Evolutionary conservation across 2,888 invertebrate species (phyloP).

Genomic region (Microctonus brassicae): DNA sequence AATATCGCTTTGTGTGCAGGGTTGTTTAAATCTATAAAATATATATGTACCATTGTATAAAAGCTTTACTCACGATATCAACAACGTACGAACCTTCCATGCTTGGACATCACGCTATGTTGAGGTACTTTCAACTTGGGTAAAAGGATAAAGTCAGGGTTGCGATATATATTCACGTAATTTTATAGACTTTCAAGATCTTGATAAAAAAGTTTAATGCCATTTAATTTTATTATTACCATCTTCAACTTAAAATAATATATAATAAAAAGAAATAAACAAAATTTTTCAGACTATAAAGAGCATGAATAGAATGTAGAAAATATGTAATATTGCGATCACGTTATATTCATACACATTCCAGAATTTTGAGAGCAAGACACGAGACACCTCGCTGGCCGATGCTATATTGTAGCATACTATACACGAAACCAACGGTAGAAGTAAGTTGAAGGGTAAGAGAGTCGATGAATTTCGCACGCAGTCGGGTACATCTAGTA

Average conservation of each 20-base stretch:
- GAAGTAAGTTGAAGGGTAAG: conserved; percentile 4
- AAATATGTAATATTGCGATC: not conserved
- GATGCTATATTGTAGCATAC: not conserved
- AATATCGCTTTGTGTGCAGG: conserved; percentile 14
- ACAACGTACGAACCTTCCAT: conserved; percentile 10
- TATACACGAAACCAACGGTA: not conserved
- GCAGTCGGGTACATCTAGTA: conserved; percentile 58
- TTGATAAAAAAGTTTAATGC: not conserved
- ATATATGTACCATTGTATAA: conserved; percentile 25
- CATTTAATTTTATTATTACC: not conserved
- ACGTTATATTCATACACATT: not conserved
- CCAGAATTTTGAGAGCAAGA: not conserved
- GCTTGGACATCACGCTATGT: conserved; percentile 43
- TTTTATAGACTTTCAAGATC: not conserved
- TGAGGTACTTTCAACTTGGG: not conserved
- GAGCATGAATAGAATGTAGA: no score
- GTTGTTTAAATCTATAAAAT: not conserved
- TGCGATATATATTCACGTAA: not conserved
- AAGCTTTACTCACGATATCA: conserved; percentile 31
- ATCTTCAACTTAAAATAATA: no score
- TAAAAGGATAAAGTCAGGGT: not conserved
- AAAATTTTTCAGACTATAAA: no score
- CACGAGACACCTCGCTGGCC: not conserved
- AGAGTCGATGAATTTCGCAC: conserved; percentile 57
- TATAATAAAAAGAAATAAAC: no score